Percentiles rank a stretch among this genome's conserved stretches.
Conservation (phyloP, 2,888 invertebrate species). For the Synergus itoensis region DNA sequence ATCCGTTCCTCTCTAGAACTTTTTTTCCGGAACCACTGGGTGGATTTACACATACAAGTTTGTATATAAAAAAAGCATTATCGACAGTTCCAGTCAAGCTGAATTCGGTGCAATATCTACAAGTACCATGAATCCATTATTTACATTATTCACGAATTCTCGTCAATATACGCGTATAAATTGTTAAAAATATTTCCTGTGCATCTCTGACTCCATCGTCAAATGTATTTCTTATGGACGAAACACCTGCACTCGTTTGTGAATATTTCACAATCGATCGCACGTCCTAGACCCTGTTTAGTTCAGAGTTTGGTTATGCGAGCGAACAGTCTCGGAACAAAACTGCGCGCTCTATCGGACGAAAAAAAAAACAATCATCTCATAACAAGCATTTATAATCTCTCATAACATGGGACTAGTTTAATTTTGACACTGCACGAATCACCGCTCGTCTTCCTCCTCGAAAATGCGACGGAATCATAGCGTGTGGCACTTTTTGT, state of each 20-base stretch:
- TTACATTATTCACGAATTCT: conserved; percentile 71
- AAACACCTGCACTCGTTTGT: conserved; percentile 32
- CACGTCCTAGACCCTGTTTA: conserved; percentile 29
- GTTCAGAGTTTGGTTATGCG: conserved; percentile 31
- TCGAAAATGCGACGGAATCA: conserved; percentile 42
- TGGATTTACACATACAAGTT: conserved; percentile 52
- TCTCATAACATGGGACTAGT: conserved; percentile 70
- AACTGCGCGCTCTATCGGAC: conserved; percentile 41
- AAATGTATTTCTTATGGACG: conserved; percentile 49
- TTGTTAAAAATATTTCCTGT: conserved; percentile 69
- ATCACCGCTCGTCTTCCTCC: conserved; percentile 60
- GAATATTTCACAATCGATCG: conserved; percentile 11
- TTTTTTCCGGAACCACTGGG: conserved; percentile 47
- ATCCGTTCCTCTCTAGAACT: conserved; percentile 56
- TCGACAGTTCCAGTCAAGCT: conserved; percentile 70
- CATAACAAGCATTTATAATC: conserved; percentile 54
- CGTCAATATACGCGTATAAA: conserved; percentile 40
- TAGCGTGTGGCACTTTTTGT: conserved; percentile 14
- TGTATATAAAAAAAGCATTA: conserved; percentile 64
- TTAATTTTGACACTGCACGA: conserved; percentile 73
- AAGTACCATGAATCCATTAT: conserved; percentile 67
- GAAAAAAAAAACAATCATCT: conserved; percentile 42
- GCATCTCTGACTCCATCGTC: conserved; percentile 47
- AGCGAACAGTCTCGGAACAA: conserved; percentile 48
- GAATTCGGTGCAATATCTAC: conserved; percentile 66